Percentiles rank a stretch among this genome's conserved stretches.
phyloP scores from a whole-genome alignment of 2,888 invertebrate genomes.

The Eupithecia inturbata region DNA sequence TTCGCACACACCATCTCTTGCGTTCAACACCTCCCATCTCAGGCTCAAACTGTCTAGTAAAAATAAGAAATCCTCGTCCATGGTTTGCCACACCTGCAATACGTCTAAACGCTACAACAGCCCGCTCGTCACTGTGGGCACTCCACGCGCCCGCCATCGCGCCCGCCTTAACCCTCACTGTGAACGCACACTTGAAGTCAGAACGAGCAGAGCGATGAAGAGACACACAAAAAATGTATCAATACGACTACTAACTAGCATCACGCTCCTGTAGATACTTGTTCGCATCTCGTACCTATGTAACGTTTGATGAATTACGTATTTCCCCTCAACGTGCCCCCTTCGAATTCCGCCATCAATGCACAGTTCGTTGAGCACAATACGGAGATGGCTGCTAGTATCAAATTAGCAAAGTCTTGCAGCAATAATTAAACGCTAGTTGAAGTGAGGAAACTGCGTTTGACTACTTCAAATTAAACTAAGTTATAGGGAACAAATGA shows the following conservation, averaged over 20 bases:
- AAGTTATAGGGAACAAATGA: constrained; percentile 71
- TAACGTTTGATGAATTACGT: background rate
- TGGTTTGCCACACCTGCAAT: no score
- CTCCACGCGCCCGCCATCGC: no score
- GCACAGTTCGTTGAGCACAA: constrained; percentile 58
- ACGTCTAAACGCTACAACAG: no score
- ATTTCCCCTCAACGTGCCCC: background rate
- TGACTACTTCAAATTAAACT: constrained; percentile 74
- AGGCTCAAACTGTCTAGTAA: no score
- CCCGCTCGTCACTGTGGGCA: no score
- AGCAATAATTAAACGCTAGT: constrained; percentile 70
- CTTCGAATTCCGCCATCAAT: constrained; percentile 50
- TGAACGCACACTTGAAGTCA: no score
- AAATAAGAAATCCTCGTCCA: no score
- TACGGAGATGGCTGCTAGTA: constrained; percentile 65
- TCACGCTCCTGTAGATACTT: background rate
- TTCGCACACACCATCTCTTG: no score
- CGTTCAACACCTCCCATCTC: no score
- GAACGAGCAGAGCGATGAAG: no score
- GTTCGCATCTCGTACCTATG: background rate
- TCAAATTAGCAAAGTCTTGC: constrained; percentile 74
- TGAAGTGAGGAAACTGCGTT: constrained; percentile 62
- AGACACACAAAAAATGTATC: background rate
- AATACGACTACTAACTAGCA: background rate
- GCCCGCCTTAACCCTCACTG: no score